These are phyloP conservation scores for Empis livida DNA, from an alignment of 2,888 invertebrate species.

Conservation along the genomic window DNA sequence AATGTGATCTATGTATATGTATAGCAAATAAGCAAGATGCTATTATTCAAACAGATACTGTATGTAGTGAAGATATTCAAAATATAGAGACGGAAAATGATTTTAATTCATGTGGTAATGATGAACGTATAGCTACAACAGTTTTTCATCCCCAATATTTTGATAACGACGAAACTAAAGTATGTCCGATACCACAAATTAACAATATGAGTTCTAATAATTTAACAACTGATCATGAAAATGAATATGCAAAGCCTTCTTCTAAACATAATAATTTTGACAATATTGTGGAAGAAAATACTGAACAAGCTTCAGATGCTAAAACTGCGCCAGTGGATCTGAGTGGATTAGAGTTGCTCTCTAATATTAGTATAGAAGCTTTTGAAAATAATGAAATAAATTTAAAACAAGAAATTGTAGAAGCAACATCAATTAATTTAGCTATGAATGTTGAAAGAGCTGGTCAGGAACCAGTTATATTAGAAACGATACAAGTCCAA, in stretches of 20 bases:
- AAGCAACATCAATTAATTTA: slow-evolving; percentile 19
- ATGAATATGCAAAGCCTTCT: background rate
- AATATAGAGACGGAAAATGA: slow-evolving; percentile 15
- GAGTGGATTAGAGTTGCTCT: slow-evolving; percentile 67
- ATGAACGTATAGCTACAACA: background rate
- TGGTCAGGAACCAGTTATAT: slow-evolving; percentile 13
- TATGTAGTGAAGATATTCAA: slow-evolving; percentile 50
- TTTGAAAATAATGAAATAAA: slow-evolving; percentile 36
- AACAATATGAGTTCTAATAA: background rate
- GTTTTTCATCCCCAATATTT: background rate
- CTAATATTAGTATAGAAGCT: slow-evolving; percentile 71
- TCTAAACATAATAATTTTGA: slow-evolving; percentile 6
- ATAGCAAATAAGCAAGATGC: slow-evolving; percentile 60
- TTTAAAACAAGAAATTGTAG: background rate
- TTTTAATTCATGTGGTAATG: slow-evolving; percentile 5
- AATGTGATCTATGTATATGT: background rate
- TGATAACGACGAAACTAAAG: background rate
- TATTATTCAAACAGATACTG: slow-evolving; percentile 70
- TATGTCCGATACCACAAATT: background rate
- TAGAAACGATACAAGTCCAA: background rate
- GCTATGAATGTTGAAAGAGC: slow-evolving; percentile 2
- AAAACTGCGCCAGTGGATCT: slow-evolving; percentile 43
- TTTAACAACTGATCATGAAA: no score
- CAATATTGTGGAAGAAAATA: slow-evolving; percentile 1
- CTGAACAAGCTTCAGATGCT: slow-evolving; percentile 15